Percentiles rank a stretch among this genome's conserved stretches.
These are phyloP conservation scores for Smutsia gigantea DNA, from an alignment of 2,797 vertebrate genomes.

Conservation along the genomic window DNA sequence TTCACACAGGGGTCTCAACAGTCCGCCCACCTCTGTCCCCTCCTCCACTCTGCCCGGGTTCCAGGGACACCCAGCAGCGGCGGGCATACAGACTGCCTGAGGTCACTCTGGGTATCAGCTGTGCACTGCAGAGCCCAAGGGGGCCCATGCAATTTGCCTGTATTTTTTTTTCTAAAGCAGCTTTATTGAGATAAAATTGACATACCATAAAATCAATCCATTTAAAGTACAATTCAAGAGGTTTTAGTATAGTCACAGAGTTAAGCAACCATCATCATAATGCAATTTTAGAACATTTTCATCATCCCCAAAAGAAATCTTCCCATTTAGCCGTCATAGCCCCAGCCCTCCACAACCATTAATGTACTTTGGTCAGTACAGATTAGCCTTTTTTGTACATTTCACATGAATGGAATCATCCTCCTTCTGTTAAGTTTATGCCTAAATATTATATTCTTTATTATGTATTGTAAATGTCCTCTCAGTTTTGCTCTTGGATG, in stretches of 20 bases:
- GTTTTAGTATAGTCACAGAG: not conserved
- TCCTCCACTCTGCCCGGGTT: not conserved
- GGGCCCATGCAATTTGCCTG: not conserved
- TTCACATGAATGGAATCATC: not conserved
- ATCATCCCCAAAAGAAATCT: not conserved
- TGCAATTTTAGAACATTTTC: not conserved
- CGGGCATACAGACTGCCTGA: not conserved
- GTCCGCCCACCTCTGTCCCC: not conserved
- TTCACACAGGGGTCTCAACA: not conserved
- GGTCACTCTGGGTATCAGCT: not conserved
- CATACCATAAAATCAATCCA: not conserved
- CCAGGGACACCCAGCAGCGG: not conserved
- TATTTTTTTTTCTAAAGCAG: not conserved
- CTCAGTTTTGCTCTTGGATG: not conserved
- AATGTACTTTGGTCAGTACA: not conserved
- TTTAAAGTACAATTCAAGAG: not conserved
- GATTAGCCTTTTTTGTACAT: not conserved
- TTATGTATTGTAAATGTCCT: not conserved
- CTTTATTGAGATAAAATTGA: not conserved
- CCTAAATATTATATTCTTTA: not conserved
- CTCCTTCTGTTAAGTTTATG: conserved; percentile 21
- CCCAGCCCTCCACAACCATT: not conserved
- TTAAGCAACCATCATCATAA: not conserved
- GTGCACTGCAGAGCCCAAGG: not conserved
- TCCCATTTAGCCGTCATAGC: not conserved